Conservation (phyloP, 2,797 vertebrate species). For the Halcyon chelicuti region DNA sequence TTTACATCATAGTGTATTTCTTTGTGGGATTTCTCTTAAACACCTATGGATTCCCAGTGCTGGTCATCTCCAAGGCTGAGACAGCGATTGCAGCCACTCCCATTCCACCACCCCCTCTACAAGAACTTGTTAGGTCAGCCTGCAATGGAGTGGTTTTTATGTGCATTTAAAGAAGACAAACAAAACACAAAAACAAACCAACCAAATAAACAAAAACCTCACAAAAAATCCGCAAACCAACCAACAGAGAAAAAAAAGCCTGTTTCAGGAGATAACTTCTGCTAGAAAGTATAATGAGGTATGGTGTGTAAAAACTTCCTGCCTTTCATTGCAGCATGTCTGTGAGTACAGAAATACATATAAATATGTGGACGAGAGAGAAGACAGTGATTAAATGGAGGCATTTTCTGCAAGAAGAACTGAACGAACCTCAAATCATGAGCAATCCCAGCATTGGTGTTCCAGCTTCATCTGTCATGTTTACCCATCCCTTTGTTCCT, state of each 20-base stretch:
- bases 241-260: background rate
- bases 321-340: background rate
- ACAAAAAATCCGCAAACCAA: too few relatives aligned
- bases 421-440: fast-evolving
- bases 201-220: too few relatives aligned
- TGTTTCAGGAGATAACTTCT: background rate
- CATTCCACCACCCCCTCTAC: background rate
- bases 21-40: background rate
- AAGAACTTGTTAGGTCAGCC: fast-evolving
- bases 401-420: background rate
- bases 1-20: background rate
- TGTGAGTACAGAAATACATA: background rate
- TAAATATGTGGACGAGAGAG: background rate
- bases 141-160: background rate
- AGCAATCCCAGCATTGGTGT: background rate
- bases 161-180: background rate
- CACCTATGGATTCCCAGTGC: background rate
- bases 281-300: background rate
- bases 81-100: background rate
- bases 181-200: too few relatives aligned
- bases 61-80: background rate
- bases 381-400: background rate
- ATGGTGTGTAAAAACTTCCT: background rate
- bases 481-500: background rate
- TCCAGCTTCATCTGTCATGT: background rate